Conservation (phyloP, 1,140 invertebrate genomes). For the Apis florea region DNA sequence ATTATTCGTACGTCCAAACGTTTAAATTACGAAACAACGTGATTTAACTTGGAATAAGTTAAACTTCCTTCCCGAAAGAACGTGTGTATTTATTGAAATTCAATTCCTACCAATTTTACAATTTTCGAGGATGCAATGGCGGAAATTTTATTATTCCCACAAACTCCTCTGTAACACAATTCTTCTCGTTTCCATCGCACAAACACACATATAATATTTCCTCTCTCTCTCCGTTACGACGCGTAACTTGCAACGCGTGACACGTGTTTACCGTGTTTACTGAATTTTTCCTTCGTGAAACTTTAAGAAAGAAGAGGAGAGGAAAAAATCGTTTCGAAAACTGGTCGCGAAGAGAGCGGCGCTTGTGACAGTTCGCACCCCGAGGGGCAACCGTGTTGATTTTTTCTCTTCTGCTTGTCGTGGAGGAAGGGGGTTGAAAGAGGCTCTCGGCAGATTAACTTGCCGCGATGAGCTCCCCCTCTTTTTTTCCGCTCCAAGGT, state of each 20-base stretch:
- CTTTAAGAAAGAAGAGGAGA: too few relatives aligned
- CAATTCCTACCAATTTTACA: too few relatives aligned
- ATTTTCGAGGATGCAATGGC: background rate
- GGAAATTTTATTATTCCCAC: background rate
- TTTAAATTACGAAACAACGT: background rate
- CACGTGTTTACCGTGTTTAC: too few relatives aligned
- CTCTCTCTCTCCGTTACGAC: too few relatives aligned
- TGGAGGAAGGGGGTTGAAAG: background rate
- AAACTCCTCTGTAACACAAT: background rate
- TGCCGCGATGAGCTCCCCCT: conserved; percentile 28
- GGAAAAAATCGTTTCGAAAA: too few relatives aligned
- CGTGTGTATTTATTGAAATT: too few relatives aligned
- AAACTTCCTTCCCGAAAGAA: too few relatives aligned
- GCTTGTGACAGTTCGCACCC: background rate
- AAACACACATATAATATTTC: background rate
- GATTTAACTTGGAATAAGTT: background rate
- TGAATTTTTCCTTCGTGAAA: too few relatives aligned
- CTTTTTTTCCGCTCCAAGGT: conserved; percentile 38
- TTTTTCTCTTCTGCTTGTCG: background rate
- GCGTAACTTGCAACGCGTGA: too few relatives aligned
- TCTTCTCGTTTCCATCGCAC: background rate
- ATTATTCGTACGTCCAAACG: background rate
- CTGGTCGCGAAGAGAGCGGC: background rate
- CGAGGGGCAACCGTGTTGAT: conserved; percentile 14
- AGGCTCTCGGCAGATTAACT: conserved; percentile 55